Evolutionary conservation across 2,797 vertebrate genomes (phyloP).

Genomic region (Scolopax bukidnonensis): DNA sequence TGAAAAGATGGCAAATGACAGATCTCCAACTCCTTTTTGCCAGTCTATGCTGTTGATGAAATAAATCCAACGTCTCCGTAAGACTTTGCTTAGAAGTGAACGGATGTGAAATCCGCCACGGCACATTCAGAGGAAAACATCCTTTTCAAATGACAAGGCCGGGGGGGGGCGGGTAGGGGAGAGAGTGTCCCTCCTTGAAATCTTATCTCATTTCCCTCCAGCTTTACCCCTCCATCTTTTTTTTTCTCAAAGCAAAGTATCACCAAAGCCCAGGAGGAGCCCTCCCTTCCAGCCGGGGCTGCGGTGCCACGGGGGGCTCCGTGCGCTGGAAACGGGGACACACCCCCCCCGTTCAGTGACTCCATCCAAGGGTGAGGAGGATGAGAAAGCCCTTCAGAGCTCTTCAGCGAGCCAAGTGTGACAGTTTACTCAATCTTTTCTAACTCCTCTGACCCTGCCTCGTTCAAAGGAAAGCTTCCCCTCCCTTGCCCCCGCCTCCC

Average conservation of each 20-base stretch:
- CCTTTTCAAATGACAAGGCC: too few relatives aligned
- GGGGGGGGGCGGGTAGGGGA: too few relatives aligned
- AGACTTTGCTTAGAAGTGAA: neutral
- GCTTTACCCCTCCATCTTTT: neutral
- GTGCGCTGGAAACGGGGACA: accelerated
- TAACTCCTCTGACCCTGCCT: slow-evolving; percentile 36
- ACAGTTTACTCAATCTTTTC: slow-evolving; percentile 54
- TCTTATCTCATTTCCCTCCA: slow-evolving; percentile 3
- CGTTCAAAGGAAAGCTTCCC: neutral
- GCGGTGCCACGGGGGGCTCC: neutral
- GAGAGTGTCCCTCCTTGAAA: neutral
- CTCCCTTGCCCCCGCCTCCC: too few relatives aligned
- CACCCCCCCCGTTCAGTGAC: neutral
- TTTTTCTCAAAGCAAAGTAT: neutral
- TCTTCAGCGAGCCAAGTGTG: slow-evolving; percentile 19
- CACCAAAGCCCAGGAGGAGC: neutral
- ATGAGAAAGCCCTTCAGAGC: slow-evolving; percentile 35
- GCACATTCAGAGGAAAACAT: too few relatives aligned
- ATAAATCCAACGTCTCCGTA: neutral
- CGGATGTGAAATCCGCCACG: neutral
- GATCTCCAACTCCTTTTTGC: neutral
- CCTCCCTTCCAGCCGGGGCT: neutral
- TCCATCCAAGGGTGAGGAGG: neutral
- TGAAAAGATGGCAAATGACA: neutral
- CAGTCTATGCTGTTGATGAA: neutral